Percentiles rank a stretch among this genome's conserved stretches.
Evolutionary conservation across 2,797 vertebrate species (phyloP).

Genomic region (Yasuhikotakia modesta): DNA sequence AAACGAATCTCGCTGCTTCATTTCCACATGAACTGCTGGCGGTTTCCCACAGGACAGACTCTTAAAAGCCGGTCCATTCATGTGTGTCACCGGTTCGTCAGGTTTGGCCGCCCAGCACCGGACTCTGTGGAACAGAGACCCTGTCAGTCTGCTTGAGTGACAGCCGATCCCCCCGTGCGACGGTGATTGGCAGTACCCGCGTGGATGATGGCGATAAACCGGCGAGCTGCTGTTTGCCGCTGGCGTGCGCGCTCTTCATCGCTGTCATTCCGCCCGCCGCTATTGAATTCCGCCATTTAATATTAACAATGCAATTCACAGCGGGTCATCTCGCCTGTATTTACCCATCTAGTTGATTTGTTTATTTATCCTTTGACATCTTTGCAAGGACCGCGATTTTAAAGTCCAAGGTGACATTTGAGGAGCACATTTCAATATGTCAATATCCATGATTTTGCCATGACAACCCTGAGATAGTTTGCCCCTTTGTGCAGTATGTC

Average conservation of each 20-base stretch:
- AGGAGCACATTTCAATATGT: slow-evolving; percentile 63
- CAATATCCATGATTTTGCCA: slow-evolving; percentile 50
- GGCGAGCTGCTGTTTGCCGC: slow-evolving; percentile 61
- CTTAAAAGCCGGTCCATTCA: slow-evolving; percentile 61
- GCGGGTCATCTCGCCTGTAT: slow-evolving; percentile 35
- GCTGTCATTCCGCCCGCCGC: slow-evolving; percentile 53
- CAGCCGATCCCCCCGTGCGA: slow-evolving; percentile 50
- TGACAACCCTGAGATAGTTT: slow-evolving; percentile 42
- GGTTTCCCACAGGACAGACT: slow-evolving; percentile 58
- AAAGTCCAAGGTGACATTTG: slow-evolving; percentile 72
- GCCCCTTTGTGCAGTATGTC: slow-evolving; percentile 19
- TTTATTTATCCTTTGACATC: slow-evolving; percentile 56
- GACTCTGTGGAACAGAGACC: slow-evolving; percentile 46
- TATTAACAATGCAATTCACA: slow-evolving; percentile 57
- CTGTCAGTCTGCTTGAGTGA: slow-evolving; percentile 62
- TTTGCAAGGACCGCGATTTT: slow-evolving; percentile 64
- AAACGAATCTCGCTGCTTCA: slow-evolving; percentile 52
- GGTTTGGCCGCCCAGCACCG: slow-evolving; percentile 43
- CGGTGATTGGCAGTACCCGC: slow-evolving; percentile 71
- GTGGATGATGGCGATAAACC: slow-evolving; percentile 69
- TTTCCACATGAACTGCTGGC: slow-evolving; percentile 62
- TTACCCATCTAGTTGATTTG: slow-evolving; percentile 43
- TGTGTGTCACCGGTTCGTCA: slow-evolving; percentile 52
- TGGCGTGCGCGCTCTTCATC: slow-evolving; percentile 60
- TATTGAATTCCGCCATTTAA: slow-evolving; percentile 48